Evolutionary conservation across 2,797 vertebrate genomes (phyloP).

Genomic region (Gila robusta): DNA sequence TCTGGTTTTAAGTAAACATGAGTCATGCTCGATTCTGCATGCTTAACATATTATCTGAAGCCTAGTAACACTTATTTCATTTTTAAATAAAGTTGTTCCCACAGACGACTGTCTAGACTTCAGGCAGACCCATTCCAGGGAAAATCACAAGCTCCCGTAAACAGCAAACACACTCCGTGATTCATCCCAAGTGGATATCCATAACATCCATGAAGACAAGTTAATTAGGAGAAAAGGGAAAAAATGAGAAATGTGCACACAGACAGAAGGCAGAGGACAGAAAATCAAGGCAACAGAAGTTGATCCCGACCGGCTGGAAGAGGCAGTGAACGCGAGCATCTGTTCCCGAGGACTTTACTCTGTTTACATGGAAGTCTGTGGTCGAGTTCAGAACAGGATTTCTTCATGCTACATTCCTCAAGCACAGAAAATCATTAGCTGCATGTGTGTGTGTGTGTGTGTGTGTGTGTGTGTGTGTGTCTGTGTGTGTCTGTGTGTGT

Average conservation of each 20-base stretch:
- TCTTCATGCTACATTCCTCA: neutral
- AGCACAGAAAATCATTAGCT: neutral
- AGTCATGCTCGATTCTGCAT: slow-evolving; percentile 21
- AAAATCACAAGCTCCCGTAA: neutral
- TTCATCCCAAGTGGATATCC: neutral
- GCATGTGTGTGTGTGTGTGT: no score
- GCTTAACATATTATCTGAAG: neutral
- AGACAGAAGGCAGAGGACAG: neutral
- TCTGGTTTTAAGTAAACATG: slow-evolving; percentile 13
- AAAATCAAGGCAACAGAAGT: neutral
- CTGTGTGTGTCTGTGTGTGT: no score
- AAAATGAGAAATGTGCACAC: neutral
- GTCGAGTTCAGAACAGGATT: neutral
- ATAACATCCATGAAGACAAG: neutral
- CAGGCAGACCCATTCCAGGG: neutral
- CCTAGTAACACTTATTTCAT: neutral
- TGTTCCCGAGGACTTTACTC: neutral
- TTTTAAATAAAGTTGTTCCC: neutral
- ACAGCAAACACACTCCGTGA: neutral
- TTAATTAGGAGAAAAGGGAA: neutral
- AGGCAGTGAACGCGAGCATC: neutral
- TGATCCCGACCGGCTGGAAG: neutral
- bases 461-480: no score
- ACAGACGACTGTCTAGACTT: neutral
- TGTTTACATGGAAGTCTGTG: slow-evolving; percentile 1